Conservation (phyloP, 2,888 invertebrate species). For the Erebia epiphron region DNA sequence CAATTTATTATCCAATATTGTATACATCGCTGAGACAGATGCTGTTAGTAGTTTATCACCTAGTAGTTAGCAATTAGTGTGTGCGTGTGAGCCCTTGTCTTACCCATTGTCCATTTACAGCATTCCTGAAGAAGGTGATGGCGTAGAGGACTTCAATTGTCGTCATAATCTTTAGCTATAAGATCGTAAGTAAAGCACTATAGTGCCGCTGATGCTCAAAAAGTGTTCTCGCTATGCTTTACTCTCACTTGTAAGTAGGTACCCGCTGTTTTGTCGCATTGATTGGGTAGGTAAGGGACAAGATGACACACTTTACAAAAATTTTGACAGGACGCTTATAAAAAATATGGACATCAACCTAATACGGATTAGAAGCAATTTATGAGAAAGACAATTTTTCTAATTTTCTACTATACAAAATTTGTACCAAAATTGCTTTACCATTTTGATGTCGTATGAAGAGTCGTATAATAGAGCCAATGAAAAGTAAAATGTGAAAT, state of each 20-base stretch:
- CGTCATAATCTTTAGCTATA: constrained; percentile 80
- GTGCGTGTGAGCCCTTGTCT: constrained; percentile 66
- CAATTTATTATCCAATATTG: background rate
- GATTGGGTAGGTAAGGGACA: no score
- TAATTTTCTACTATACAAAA: no score
- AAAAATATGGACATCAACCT: no score
- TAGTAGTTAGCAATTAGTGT: constrained; percentile 31
- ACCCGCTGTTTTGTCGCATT: no score
- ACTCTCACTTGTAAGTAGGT: constrained; percentile 1
- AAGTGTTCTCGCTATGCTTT: constrained; percentile 33
- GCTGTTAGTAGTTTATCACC: constrained; percentile 26
- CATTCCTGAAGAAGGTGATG: constrained; percentile 92
- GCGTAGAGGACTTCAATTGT: constrained; percentile 78
- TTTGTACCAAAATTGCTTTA: no score
- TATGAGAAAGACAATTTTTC: no score
- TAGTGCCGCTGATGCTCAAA: constrained; percentile 29
- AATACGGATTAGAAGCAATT: no score
- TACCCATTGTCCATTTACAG: constrained; percentile 83
- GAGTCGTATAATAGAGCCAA: no score
- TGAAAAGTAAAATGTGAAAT: no score
- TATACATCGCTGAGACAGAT: constrained; percentile 30
- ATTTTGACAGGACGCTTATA: no score
- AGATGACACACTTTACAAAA: no score
- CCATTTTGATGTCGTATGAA: no score
- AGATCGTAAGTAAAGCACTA: constrained; percentile 78